phyloP scores from a whole-genome alignment of 2,797 vertebrate genomes.

The Gallinago solitaria region DNA sequence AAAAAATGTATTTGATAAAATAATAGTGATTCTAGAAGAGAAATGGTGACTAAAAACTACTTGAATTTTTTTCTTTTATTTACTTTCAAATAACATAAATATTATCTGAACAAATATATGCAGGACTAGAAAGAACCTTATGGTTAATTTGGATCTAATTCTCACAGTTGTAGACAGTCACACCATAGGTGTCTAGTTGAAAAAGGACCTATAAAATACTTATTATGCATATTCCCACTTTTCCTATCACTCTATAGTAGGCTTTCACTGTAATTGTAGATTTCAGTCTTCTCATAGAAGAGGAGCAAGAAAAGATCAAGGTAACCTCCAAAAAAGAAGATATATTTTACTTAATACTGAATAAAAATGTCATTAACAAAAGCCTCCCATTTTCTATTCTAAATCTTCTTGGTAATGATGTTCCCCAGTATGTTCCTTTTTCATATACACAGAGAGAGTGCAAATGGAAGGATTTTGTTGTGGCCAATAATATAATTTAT shows the following conservation, averaged over 20 bases:
- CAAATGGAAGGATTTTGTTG: background rate
- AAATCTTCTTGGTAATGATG: background rate
- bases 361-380: background rate
- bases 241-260: background rate
- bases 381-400: background rate
- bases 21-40: background rate
- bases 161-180: background rate
- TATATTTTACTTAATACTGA: background rate
- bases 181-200: background rate
- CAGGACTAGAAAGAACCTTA: background rate
- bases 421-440: background rate
- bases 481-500: background rate
- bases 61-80: background rate
- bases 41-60: background rate
- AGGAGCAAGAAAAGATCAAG: background rate
- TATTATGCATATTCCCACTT: background rate
- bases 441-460: background rate
- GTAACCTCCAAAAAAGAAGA: background rate
- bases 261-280: background rate
- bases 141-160: background rate
- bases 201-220: slow-evolving; percentile 7
- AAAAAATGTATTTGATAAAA: background rate
- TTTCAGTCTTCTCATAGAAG: background rate
- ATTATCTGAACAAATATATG: background rate
- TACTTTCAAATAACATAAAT: background rate